Conservation (phyloP, 2,797 vertebrate genomes). For the Salarias fasciatus region DNA sequence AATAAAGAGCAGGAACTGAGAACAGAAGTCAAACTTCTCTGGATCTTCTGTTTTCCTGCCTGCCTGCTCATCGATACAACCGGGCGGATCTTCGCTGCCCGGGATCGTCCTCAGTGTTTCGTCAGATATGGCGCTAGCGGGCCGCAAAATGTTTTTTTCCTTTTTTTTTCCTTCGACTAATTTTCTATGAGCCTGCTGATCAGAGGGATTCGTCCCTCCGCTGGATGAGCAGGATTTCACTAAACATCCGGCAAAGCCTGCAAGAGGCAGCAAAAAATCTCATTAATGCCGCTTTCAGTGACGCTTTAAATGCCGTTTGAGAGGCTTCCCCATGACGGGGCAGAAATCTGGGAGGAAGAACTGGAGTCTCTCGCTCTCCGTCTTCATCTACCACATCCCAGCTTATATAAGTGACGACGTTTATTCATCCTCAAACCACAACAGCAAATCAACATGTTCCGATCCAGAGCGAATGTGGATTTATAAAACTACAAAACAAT, state of each 20-base stretch:
- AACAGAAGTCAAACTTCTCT: not conserved
- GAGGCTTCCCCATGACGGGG: constrained; percentile 29
- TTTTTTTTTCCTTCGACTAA: constrained; percentile 10
- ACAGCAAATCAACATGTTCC: too few species aligned
- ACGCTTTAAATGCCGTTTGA: constrained; percentile 24
- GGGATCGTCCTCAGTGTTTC: constrained; percentile 14
- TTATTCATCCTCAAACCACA: too few species aligned
- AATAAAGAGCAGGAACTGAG: not conserved
- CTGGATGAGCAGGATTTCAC: constrained; percentile 22
- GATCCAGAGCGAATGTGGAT: too few species aligned
- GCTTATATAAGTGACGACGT: too few species aligned
- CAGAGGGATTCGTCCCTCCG: constrained; percentile 37
- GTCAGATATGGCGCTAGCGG: constrained; percentile 20
- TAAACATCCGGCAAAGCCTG: constrained; percentile 34
- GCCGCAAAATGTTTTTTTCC: constrained; percentile 21
- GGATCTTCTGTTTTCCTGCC: not conserved
- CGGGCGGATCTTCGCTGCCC: not conserved
- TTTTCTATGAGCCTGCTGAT: constrained; percentile 36
- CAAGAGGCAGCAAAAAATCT: constrained; percentile 25
- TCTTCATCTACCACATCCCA: too few species aligned
- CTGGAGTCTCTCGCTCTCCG: too few species aligned
- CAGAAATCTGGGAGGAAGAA: constrained; percentile 18
- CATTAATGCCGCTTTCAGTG: constrained; percentile 42
- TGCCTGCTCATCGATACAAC: not conserved
- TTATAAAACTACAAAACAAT: too few species aligned